phyloP scores from a whole-genome alignment of 2,888 invertebrate species.

The Malthinus seriepunctatus region DNA sequence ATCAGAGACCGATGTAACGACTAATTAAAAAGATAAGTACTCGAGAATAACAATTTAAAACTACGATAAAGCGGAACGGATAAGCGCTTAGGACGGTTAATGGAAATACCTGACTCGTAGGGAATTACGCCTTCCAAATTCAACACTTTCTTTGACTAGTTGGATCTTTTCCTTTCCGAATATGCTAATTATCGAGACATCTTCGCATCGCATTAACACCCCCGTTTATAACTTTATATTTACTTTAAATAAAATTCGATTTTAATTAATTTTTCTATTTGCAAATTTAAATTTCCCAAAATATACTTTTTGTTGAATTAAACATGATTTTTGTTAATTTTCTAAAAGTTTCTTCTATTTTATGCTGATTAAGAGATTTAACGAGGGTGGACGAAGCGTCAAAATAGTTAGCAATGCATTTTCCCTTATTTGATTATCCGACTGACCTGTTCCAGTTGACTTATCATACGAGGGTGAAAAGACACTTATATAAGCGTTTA shows the following conservation, averaged over 20 bases:
- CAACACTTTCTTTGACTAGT: constrained; percentile 24
- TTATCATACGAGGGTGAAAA: constrained; percentile 29
- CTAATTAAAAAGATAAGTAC: constrained; percentile 52
- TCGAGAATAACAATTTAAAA: constrained; percentile 47
- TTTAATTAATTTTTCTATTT: too few relatives aligned
- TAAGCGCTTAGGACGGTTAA: constrained; percentile 33
- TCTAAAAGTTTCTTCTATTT: constrained; percentile 22
- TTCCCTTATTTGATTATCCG: constrained; percentile 42
- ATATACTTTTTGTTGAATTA: too few relatives aligned
- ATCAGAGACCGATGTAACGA: constrained; percentile 35
- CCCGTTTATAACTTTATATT: constrained; percentile 44
- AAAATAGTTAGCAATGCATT: constrained; percentile 40
- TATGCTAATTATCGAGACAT: constrained; percentile 48
- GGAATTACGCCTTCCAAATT: constrained; percentile 20
- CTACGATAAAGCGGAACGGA: constrained; percentile 37
- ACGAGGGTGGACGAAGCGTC: constrained; percentile 30
- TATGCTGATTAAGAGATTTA: constrained; percentile 16
- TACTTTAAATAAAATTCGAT: constrained; percentile 6
- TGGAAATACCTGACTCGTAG: constrained; percentile 34
- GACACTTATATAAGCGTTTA: constrained; percentile 38
- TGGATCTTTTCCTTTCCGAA: constrained; percentile 39
- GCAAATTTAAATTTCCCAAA: too few relatives aligned
- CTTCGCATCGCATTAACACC: constrained; percentile 43
- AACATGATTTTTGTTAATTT: not conserved
- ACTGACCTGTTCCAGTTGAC: constrained; percentile 34